Evolutionary conservation across 2,797 vertebrate species (phyloP).

Genomic region (Rhincodon typus): DNA sequence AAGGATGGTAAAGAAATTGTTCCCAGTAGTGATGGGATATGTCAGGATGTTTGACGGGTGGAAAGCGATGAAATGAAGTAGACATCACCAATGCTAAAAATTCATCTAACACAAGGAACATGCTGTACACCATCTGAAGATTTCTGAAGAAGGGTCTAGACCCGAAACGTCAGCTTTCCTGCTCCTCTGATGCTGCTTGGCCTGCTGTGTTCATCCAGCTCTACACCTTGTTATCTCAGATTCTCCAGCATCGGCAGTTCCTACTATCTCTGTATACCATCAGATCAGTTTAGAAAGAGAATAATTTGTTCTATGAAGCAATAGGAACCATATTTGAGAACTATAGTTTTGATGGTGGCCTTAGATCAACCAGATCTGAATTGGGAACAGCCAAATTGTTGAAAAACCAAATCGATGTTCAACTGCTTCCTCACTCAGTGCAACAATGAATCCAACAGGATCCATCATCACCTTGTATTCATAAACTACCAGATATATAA

Average conservation of each 20-base stretch:
- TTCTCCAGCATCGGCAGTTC: too few relatives aligned
- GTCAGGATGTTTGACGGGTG: neutral
- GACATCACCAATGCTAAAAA: neutral
- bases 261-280: too few relatives aligned
- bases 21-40: neutral
- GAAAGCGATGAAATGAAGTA: neutral
- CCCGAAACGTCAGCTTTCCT: too few relatives aligned
- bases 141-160: too few relatives aligned
- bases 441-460: neutral
- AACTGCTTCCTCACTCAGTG: neutral
- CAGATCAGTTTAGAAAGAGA: neutral
- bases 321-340: neutral
- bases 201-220: too few relatives aligned
- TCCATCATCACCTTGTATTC: neutral
- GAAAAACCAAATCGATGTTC: neutral
- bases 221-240: too few relatives aligned
- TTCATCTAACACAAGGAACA: neutral
- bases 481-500: neutral
- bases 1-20: neutral
- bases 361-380: neutral
- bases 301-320: neutral
- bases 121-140: neutral
- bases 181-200: too few relatives aligned
- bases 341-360: neutral
- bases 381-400: neutral